These are phyloP conservation scores for Gambusia holbrooki DNA, from an alignment of 2,113 vertebrate genomes.

Conservation along the genomic window DNA sequence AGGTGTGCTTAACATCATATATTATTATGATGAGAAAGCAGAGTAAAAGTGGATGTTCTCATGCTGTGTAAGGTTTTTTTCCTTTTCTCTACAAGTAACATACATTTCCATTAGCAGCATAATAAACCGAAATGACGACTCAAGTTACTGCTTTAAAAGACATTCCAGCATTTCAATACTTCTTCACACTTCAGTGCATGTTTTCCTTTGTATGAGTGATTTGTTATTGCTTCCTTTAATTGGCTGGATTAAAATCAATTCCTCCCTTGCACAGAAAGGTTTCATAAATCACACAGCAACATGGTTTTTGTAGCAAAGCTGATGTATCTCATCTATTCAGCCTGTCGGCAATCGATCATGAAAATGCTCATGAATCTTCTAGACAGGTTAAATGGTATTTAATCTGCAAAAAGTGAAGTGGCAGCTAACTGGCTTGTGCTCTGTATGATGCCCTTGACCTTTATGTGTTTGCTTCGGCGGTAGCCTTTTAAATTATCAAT, in stretches of 20 bases:
- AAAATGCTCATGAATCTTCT: conserved; percentile 78
- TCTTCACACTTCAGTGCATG: conserved; percentile 51
- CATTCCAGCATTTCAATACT: conserved; percentile 16
- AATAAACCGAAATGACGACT: conserved; percentile 29
- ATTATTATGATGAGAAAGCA: conserved; percentile 21
- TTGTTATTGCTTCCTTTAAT: conserved; percentile 81
- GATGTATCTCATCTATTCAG: conserved; percentile 73
- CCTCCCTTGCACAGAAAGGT: conserved; percentile 46
- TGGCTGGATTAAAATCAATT: conserved; percentile 80
- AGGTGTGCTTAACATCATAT: conserved; percentile 32
- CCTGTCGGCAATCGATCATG: conserved; percentile 74
- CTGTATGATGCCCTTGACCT: conserved; percentile 70
- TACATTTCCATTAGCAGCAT: conserved; percentile 9
- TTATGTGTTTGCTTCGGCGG: conserved; percentile 53
- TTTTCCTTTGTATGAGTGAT: conserved; percentile 72
- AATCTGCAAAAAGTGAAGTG: conserved; percentile 72
- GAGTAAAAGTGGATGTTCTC: conserved; percentile 17
- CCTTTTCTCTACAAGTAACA: conserved; percentile 2
- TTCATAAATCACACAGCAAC: conserved; percentile 76
- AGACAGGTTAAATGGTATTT: conserved; percentile 80
- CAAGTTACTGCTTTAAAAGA: conserved; percentile 23
- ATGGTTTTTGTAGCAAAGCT: conserved; percentile 67
- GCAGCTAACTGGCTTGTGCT: conserved; percentile 70
- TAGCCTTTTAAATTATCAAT: conserved; percentile 61
- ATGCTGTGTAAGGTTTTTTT: not conserved